Evolutionary conservation across 2,797 vertebrate species (phyloP), one percentile per base, ranked within the genome.

Genomic region (Halcyon badia): DNA sequence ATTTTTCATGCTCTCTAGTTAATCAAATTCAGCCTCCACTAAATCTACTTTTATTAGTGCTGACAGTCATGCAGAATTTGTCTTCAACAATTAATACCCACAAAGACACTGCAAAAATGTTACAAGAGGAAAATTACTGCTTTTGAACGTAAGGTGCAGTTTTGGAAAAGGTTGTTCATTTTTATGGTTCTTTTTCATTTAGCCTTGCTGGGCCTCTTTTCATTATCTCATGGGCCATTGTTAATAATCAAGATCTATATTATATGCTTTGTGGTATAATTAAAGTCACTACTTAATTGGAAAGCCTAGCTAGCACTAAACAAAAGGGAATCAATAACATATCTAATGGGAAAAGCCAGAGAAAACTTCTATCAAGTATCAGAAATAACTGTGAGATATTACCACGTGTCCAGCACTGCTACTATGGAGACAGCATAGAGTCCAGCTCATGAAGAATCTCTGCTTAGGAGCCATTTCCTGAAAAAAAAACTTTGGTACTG

Each of bases 241-340:
- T 94, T 97, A 94, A 96, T 97, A 96, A 97, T 95, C 91, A 96
- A 97, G 95, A 97, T 96, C 97, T 94, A 90, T 83, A 77, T 96
- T 94, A 83, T 71, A 84, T 4, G 79, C 94, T 98, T 93, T 87
- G 94, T 88, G 90, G 93, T 85, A 91, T 97, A 97, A 98, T 97
- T 97, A 97, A 98, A 98, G 93, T 83, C 73, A 51, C 91, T 91
- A 72, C 90, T 96, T 97, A 98, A 97, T 98, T 97, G 97, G 97
- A 96, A 98, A 98, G 83, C 56, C 83, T 77, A 82, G 84, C 89
- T 84, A 82, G 86, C 89, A 71, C 94, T 93, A 95, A 97, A 97
- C 90, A 96, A 96, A 96, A 96, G 92, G 90, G 86, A 95, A 96
- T 97, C 97, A 81, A 95, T 96, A 94, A 90, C 4, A 25, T n/a